Evolutionary conservation across 2,888 invertebrate genomes (phyloP).

Genomic region (Stenurella melanura): DNA sequence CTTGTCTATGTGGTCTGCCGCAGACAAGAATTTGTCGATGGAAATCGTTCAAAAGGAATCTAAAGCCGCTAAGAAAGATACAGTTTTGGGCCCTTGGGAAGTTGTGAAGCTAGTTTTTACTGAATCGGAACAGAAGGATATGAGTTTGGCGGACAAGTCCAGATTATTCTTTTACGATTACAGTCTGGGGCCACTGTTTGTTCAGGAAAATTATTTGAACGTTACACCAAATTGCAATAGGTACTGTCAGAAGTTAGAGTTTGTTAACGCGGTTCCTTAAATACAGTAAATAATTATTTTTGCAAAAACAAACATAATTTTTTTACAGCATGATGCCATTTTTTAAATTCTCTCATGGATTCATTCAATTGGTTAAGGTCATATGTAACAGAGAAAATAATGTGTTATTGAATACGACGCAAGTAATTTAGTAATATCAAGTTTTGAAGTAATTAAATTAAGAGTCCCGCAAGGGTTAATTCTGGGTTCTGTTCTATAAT

Average conservation of each 20-base stretch:
- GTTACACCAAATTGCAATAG: constrained; percentile 85
- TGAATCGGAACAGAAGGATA: constrained; percentile 83
- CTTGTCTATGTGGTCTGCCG: constrained; percentile 86
- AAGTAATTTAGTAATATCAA: too few species aligned
- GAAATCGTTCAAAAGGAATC: constrained; percentile 77
- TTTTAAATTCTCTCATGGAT: too few species aligned
- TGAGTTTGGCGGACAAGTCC: constrained; percentile 87
- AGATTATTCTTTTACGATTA: constrained; percentile 98
- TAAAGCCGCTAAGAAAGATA: constrained; percentile 83
- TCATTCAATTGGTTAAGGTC: too few species aligned
- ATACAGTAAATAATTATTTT: too few species aligned
- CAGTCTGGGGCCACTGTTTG: constrained; percentile 95
- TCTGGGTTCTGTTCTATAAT: too few species aligned
- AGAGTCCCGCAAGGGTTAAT: too few species aligned
- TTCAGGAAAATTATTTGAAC: constrained; percentile 96
- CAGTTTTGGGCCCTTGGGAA: constrained; percentile 95
- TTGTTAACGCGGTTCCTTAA: background rate
- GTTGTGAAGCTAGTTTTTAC: constrained; percentile 92
- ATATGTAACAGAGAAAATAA: too few species aligned
- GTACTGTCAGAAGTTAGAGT: constrained; percentile 71
- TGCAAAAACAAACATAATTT: too few species aligned
- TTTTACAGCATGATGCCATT: too few species aligned
- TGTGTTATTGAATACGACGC: too few species aligned
- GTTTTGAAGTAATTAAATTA: too few species aligned
- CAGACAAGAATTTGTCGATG: constrained; percentile 72